These are phyloP conservation scores for Anas flavirostris DNA, from an alignment of 2,797 vertebrate species.

Conservation along the genomic window DNA sequence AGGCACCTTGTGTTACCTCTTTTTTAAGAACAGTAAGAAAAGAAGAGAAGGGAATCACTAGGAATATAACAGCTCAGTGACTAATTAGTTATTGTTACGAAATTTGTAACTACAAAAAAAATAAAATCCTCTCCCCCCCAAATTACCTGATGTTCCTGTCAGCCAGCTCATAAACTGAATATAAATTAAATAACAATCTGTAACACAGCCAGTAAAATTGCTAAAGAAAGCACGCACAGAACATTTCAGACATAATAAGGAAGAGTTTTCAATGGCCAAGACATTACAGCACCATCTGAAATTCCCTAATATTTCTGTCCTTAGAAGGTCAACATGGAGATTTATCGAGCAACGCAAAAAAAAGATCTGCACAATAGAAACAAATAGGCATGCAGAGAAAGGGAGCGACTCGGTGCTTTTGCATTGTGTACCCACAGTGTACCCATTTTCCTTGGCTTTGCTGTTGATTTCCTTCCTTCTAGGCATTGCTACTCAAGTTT, in stretches of 20 bases:
- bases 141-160: conserved; percentile 29
- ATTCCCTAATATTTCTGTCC: conserved; percentile 34
- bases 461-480: conserved; percentile 12
- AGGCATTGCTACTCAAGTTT: neutral
- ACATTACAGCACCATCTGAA: conserved; percentile 67
- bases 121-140: neutral
- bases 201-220: conserved; percentile 10
- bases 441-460: conserved; percentile 33
- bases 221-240: conserved; percentile 52
- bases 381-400: neutral
- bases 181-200: conserved; percentile 23
- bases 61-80: neutral
- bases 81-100: neutral
- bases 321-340: conserved; percentile 17
- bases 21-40: neutral
- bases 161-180: neutral
- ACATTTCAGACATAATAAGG: conserved; percentile 69
- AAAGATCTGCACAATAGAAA: conserved; percentile 15
- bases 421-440: neutral
- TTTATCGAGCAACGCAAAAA: neutral
- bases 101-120: neutral
- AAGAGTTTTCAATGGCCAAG: conserved; percentile 59
- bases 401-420: conserved; percentile 13
- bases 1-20: neutral
- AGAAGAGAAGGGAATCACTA: neutral